Evolutionary conservation across 2,888 invertebrate genomes (phyloP), one percentile per base, ranked within the genome.

Genomic region (Xylota segnis): DNA sequence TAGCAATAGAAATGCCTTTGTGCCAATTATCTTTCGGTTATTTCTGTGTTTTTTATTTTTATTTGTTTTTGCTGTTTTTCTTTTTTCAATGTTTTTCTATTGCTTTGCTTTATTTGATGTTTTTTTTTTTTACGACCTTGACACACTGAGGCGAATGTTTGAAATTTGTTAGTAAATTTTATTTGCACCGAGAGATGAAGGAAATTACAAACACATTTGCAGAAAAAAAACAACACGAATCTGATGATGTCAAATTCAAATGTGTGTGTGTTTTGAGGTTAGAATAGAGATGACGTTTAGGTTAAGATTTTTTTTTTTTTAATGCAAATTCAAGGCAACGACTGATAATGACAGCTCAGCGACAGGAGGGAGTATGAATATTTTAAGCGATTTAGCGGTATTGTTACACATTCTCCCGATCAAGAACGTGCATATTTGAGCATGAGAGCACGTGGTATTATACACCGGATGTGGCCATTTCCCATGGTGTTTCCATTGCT

Each of bases 21-120:
- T 63, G 70, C 45, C 43, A 84, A 79, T 84, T 83, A 78, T 83
- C 70, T 63, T 78, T 78, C 4, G 18, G 18, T 47, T 78, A 71
- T 78, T 77, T 70, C 43, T 58, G 58, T 12, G 45, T 76, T 59
- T 71, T 37, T 58, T 52, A 23, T 59, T 71, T 37, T 58, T 52
- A 23, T 27, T 37, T 75, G 37, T 47, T 58, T 47, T 43, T 47
- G 16, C n/a, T 37, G 40, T 63, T 29, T 5, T 68, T 66, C 14
- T 58, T 37, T 65, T 56, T 65, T 65, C 56, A 34, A 63, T 63
- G 65, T 45, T 56, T 75, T 65, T 61, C 47, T 56, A 76, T 65
- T 37, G 54, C 47, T 50, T 59, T 61, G 37, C 61, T 78, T 77
- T 32, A 43, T 77, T 78, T 83, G 61, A 77, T 59, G 83, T 72